A percentile compares a stretch with the other conserved stretches of the same genome.
Conservation (phyloP, 2,113 vertebrate species). For the Sander vitreus region DNA sequence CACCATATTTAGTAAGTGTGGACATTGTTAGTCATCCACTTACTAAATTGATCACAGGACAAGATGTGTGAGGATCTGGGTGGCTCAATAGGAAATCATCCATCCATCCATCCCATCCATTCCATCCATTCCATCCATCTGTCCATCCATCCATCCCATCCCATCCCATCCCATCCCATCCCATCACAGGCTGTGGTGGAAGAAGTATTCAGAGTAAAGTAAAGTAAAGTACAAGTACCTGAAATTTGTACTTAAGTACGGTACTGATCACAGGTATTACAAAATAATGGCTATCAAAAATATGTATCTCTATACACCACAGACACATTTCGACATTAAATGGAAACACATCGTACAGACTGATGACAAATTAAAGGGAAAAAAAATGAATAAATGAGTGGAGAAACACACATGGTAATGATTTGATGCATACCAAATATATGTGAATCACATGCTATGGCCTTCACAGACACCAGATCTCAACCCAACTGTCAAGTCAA, state of each 20-base stretch:
- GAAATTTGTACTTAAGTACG: too few species aligned
- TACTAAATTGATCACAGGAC: not conserved
- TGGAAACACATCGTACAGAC: not conserved
- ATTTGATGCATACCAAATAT: not conserved
- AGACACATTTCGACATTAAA: not conserved
- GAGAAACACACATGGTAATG: not conserved
- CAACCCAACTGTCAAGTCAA: not conserved
- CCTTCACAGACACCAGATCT: not conserved
- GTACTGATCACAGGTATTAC: not conserved
- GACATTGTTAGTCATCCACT: not conserved
- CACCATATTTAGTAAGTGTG: not conserved
- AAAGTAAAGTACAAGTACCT: too few species aligned
- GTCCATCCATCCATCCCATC: too few species aligned
- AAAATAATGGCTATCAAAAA: not conserved
- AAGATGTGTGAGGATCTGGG: not conserved
- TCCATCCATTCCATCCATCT: not conserved
- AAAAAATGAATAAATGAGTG: not conserved
- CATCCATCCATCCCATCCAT: not conserved
- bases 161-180: too few species aligned
- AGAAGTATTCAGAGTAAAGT: too few species aligned
- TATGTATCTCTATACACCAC: not conserved
- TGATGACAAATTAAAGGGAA: not conserved
- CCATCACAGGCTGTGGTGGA: too few species aligned
- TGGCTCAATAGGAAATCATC: not conserved
- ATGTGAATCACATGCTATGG: not conserved